Conservation (phyloP, 1,140 invertebrate genomes). For the Chymomyza costata region DNA sequence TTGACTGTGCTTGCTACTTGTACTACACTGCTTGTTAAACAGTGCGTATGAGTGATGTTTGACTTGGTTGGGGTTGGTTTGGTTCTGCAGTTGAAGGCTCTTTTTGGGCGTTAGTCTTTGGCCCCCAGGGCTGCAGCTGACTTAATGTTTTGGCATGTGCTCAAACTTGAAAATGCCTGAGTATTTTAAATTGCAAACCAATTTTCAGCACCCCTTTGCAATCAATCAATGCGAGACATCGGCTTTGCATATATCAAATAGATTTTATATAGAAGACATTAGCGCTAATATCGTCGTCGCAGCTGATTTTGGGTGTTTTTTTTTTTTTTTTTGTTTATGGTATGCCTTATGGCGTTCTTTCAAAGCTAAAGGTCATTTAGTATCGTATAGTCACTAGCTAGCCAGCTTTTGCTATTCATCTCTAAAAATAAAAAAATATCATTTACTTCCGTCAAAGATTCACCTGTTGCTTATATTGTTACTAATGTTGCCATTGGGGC, state of each 20-base stretch:
- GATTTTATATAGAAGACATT: neutral
- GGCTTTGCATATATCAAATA: conserved; percentile 2
- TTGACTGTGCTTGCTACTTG: too few species aligned
- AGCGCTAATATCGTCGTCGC: conserved; percentile 5
- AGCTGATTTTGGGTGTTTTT: neutral
- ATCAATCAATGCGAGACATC: conserved; percentile 43
- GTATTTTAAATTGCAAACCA: conserved; percentile 47
- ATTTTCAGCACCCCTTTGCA: conserved; percentile 43
- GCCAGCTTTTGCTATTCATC: conserved; percentile 1
- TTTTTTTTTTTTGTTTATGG: neutral
- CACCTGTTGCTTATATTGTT: conserved; percentile 12
- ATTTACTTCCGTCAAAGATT: conserved; percentile 26
- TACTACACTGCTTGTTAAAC: too few species aligned
- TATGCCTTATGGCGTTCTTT: too few species aligned
- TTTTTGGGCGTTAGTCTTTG: too few species aligned
- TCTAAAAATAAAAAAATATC: too few species aligned
- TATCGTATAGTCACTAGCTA: neutral
- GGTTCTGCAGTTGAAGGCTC: conserved; percentile 8
- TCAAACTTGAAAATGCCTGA: conserved; percentile 13
- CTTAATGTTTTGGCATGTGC: too few species aligned
- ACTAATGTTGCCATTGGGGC: too few species aligned
- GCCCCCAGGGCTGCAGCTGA: too few species aligned
- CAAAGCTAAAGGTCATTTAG: conserved; percentile 19
- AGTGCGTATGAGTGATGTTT: too few species aligned
- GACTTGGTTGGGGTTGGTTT: conserved; percentile 3